phyloP scores from a whole-genome alignment of 2,888 invertebrate genomes.

The Nudaria mundana region DNA sequence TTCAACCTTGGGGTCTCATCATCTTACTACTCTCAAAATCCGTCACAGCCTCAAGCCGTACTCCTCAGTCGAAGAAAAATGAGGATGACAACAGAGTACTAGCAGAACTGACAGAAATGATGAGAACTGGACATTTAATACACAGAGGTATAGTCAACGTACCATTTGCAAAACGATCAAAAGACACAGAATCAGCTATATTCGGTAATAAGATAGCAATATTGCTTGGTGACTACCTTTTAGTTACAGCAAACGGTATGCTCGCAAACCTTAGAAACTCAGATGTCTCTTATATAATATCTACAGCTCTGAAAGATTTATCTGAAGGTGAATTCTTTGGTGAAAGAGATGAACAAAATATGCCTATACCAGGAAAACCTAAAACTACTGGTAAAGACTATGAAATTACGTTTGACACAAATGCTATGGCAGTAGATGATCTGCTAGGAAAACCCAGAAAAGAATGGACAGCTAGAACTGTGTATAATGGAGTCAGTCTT shows the following conservation, averaged over 20 bases:
- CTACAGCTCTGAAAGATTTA: conserved; percentile 89
- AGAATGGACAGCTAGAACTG: conserved; percentile 88
- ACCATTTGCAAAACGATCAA: conserved; percentile 75
- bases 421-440: conserved; percentile 56
- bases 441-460: conserved; percentile 82
- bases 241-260: conserved; percentile 90
- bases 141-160: conserved; percentile 84
- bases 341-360: conserved; percentile 88
- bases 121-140: conserved; percentile 90
- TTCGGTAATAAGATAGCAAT: conserved; percentile 95
- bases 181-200: conserved; percentile 86
- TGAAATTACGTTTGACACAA: conserved; percentile 63
- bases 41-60: conserved; percentile 78
- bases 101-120: conserved; percentile 91
- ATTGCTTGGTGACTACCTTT: conserved; percentile 90
- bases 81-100: conserved; percentile 72
- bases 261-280: conserved; percentile 87
- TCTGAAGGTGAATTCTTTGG: conserved; percentile 92
- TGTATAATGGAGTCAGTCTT: conserved; percentile 84
- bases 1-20: conserved; percentile 93
- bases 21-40: conserved; percentile 92
- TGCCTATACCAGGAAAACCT: conserved; percentile 85
- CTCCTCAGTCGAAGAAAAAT: conserved; percentile 81
- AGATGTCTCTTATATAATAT: conserved; percentile 90
- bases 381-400: conserved; percentile 54